A percentile compares a stretch with the other conserved stretches of the same genome.
These are phyloP conservation scores for Caenorhabditis angaria DNA, from an alignment of 2,888 invertebrate species.

Conservation along the genomic window DNA sequence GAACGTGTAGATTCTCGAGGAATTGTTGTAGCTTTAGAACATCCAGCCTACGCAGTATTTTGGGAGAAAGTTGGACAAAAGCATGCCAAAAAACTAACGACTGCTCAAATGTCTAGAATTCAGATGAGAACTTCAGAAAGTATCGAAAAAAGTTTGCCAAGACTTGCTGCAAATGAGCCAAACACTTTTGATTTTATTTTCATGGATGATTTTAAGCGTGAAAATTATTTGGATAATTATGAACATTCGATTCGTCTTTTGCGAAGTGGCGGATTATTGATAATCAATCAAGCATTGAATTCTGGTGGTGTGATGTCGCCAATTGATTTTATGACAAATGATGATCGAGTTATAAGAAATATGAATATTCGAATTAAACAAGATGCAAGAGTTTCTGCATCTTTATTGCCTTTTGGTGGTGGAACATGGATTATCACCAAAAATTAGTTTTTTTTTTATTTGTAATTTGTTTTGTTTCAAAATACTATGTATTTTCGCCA, in stretches of 20 bases:
- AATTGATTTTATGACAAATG: slow-evolving; percentile 51
- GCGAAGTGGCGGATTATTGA: slow-evolving; percentile 72
- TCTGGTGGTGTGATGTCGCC: slow-evolving; percentile 55
- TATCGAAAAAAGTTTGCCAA: slow-evolving; percentile 49
- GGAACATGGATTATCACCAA: slow-evolving; percentile 62
- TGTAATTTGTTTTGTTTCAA: slow-evolving; percentile 14
- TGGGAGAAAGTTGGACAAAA: slow-evolving; percentile 61
- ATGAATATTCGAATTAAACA: slow-evolving; percentile 57
- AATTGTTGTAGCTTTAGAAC: slow-evolving; percentile 60
- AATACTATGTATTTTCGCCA: slow-evolving; percentile 23
- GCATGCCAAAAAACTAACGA: slow-evolving; percentile 50
- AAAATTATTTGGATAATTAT: slow-evolving; percentile 72
- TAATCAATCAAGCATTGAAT: slow-evolving; percentile 72
- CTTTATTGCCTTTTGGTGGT: slow-evolving; percentile 52
- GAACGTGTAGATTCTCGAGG: slow-evolving; percentile 53
- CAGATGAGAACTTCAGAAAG: slow-evolving; percentile 57
- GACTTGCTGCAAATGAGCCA: slow-evolving; percentile 52
- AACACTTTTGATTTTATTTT: slow-evolving; percentile 59
- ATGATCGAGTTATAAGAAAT: slow-evolving; percentile 50
- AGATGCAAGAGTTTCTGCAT: slow-evolving; percentile 52
- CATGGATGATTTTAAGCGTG: slow-evolving; percentile 73
- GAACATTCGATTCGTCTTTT: slow-evolving; percentile 72
- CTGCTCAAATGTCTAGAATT: slow-evolving; percentile 53
- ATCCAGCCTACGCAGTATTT: slow-evolving; percentile 56
- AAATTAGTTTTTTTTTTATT: slow-evolving; percentile 16